Evolutionary conservation across 2,888 invertebrate genomes (phyloP).

Genomic region (Phalangium opilio): DNA sequence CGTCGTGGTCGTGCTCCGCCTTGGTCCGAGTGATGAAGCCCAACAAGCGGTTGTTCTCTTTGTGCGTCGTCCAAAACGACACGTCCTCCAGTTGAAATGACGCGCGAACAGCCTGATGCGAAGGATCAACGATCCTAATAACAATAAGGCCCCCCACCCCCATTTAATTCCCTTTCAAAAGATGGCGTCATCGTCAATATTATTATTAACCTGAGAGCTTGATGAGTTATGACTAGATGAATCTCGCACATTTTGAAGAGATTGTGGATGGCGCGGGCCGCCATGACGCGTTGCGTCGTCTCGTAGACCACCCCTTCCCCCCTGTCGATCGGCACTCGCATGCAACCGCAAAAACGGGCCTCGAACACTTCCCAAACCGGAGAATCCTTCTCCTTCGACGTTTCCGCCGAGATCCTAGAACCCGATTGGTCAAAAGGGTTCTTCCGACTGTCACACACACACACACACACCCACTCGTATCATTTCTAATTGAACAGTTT

Average conservation of each 20-base stretch:
- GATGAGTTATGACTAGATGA: constrained; percentile 16
- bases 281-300: constrained; percentile 18
- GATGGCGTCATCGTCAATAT: too few relatives aligned
- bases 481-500: too few relatives aligned
- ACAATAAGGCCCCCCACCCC: too few relatives aligned
- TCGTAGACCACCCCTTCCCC: constrained; percentile 17
- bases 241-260: constrained; percentile 16
- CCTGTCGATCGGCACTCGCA: constrained; percentile 30
- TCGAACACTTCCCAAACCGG: constrained; percentile 26
- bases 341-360: constrained; percentile 34
- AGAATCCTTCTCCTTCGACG: constrained; percentile 3
- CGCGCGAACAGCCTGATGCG: constrained; percentile 15
- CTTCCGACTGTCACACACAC: constrained; percentile 28
- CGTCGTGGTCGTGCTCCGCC: constrained; percentile 10
- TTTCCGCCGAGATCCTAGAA: constrained; percentile 23
- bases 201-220: constrained; percentile 12
- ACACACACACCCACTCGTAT: too few relatives aligned
- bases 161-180: too few relatives aligned
- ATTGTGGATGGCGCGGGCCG: constrained; percentile 17
- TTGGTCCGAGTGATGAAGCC: constrained; percentile 17
- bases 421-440: constrained; percentile 32
- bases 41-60: constrained; percentile 17
- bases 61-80: constrained; percentile 18
- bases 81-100: constrained; percentile 16
- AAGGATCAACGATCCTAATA: constrained; percentile 14